A percentile compares a stretch with the other conserved stretches of the same genome.
phyloP scores from a whole-genome alignment of 1,140 invertebrate species.

The Papilio dardanus region DNA sequence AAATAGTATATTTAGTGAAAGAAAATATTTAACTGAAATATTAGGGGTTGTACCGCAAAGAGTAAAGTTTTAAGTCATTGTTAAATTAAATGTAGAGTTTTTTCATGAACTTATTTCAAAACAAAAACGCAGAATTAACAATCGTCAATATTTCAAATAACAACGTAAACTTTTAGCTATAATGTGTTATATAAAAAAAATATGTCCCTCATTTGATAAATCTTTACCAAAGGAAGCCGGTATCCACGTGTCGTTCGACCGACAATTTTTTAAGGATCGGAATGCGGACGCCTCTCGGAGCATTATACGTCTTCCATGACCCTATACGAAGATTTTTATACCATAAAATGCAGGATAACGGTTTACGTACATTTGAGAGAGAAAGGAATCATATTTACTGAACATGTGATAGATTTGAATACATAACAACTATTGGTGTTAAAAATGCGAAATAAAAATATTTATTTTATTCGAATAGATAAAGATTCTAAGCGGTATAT shows the following conservation, averaged over 20 bases:
- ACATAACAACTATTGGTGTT: too few relatives aligned
- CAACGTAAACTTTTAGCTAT: not conserved
- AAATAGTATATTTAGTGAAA: not conserved
- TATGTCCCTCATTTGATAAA: not conserved
- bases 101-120: not conserved
- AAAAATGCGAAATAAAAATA: too few relatives aligned
- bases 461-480: too few relatives aligned
- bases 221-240: not conserved
- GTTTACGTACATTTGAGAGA: not conserved
- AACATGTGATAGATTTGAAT: not conserved
- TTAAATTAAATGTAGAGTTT: too few relatives aligned
- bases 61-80: too few relatives aligned
- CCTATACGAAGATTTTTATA: not conserved
- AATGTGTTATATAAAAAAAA: not conserved
- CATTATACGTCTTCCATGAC: constrained; percentile 9
- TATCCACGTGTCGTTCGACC: not conserved
- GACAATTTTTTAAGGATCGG: constrained; percentile 14
- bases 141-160: not conserved
- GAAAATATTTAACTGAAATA: too few relatives aligned
- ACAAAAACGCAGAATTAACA: not conserved
- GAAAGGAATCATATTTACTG: not conserved
- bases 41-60: too few relatives aligned
- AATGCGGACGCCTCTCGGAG: not conserved
- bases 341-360: not conserved
- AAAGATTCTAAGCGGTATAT: too few relatives aligned